A percentile compares a stretch with the other conserved stretches of the same genome.
phyloP scores from a whole-genome alignment of 2,888 invertebrate genomes.

The Steromphala cineraria region DNA sequence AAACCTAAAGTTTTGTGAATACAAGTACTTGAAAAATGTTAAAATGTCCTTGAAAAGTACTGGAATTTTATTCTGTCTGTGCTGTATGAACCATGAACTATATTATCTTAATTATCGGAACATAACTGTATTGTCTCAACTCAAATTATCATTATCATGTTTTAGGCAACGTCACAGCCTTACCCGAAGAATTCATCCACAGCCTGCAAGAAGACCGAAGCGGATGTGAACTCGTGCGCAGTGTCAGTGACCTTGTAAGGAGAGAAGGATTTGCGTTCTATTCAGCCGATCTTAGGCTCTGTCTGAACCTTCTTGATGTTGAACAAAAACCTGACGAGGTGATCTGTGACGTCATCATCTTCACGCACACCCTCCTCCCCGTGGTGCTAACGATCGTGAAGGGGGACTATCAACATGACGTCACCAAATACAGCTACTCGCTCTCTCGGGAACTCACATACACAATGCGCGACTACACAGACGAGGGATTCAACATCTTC shows the following conservation, averaged over 20 bases:
- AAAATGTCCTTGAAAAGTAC: too few species aligned
- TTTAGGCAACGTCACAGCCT: background rate
- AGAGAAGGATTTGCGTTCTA: constrained; percentile 4
- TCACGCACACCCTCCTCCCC: background rate
- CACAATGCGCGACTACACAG: background rate
- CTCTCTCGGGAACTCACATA: constrained; percentile 1
- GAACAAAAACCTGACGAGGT: background rate
- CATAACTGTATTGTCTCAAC: too few species aligned
- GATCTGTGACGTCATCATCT: background rate
- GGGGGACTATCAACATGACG: background rate
- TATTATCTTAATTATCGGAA: too few species aligned
- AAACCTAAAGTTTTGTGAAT: too few species aligned
- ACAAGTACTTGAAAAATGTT: too few species aligned
- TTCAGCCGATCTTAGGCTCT: background rate
- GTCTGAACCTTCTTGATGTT: background rate
- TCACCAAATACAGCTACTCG: background rate
- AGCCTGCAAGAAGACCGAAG: background rate
- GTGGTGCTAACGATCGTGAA: background rate
- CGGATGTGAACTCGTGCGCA: background rate
- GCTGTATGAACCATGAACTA: too few species aligned
- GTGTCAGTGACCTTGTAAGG: background rate
- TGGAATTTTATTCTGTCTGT: too few species aligned
- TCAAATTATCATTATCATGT: background rate
- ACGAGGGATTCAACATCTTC: constrained; percentile 2
- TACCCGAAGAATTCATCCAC: background rate